These are phyloP conservation scores for Xyrichtys novacula DNA, from an alignment of 2,797 vertebrate genomes.

Conservation along the genomic window DNA sequence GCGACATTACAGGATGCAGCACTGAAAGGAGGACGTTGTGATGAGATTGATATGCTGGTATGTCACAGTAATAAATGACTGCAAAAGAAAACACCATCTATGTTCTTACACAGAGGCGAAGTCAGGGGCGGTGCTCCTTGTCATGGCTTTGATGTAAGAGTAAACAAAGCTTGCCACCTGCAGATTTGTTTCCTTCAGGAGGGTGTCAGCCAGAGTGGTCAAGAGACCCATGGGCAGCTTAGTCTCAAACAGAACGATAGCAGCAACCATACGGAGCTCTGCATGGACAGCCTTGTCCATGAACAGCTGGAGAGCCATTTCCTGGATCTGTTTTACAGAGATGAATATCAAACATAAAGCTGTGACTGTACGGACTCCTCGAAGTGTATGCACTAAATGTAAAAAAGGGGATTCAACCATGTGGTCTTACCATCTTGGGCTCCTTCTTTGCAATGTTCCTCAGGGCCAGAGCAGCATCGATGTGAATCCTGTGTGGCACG, in stretches of 20 bases:
- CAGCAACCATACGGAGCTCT: slow-evolving; percentile 84
- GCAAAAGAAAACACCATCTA: not conserved
- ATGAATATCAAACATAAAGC: not conserved
- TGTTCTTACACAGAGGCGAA: slow-evolving; percentile 84
- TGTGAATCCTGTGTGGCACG: slow-evolving; percentile 76
- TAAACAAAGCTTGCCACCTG: slow-evolving; percentile 88
- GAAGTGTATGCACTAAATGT: not conserved
- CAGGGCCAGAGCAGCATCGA: slow-evolving; percentile 78
- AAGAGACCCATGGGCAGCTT: slow-evolving; percentile 83
- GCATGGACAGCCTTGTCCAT: slow-evolving; percentile 79
- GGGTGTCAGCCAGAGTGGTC: slow-evolving; percentile 74
- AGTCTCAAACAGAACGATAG: slow-evolving; percentile 85
- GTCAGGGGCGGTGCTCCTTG: slow-evolving; percentile 86
- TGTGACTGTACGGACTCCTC: not conserved
- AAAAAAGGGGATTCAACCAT: not conserved
- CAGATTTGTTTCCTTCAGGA: slow-evolving; percentile 83
- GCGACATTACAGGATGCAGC: slow-evolving; percentile 89
- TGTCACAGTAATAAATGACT: not conserved
- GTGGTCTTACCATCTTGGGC: slow-evolving; percentile 74
- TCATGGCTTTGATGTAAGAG: slow-evolving; percentile 86
- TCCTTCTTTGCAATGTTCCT: slow-evolving; percentile 85
- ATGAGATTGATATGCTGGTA: not conserved
- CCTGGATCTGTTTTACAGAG: slow-evolving; percentile 83
- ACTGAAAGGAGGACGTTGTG: slow-evolving; percentile 72
- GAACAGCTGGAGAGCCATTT: slow-evolving; percentile 84